A percentile compares a stretch with the other conserved stretches of the same genome.
These are phyloP conservation scores for Hippocampus zosterae DNA, from an alignment of 2,113 vertebrate genomes.

Conservation along the genomic window DNA sequence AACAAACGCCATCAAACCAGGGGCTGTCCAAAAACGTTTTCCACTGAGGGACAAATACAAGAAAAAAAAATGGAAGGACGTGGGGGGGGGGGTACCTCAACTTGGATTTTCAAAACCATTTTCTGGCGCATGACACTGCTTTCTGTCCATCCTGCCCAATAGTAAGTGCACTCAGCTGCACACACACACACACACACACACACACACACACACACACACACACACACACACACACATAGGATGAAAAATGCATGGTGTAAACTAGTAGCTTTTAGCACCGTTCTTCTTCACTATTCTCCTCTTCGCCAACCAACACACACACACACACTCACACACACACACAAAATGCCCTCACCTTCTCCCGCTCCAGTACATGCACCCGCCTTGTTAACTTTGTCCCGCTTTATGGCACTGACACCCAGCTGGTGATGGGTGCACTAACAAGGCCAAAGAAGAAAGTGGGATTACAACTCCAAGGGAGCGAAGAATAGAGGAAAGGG, in stretches of 20 bases:
- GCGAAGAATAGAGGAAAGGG: conserved; percentile 34
- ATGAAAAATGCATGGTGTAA: conserved; percentile 64
- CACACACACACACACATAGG: conserved; percentile 26
- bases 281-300: conserved; percentile 26
- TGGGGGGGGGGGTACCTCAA: too few species aligned
- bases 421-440: conserved; percentile 55
- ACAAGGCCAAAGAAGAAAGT: conserved; percentile 52
- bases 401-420: conserved; percentile 51
- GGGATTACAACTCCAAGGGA: conserved; percentile 30
- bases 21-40: background rate
- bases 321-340: background rate
- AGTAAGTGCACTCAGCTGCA: conserved; percentile 11
- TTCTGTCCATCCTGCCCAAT: conserved; percentile 8
- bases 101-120: background rate
- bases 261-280: conserved; percentile 45
- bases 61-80: too few species aligned
- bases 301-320: conserved; percentile 16
- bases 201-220: conserved; percentile 19
- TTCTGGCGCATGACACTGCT: conserved; percentile 23
- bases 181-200: conserved; percentile 6
- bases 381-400: conserved; percentile 54
- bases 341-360: conserved; percentile 9
- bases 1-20: conserved; percentile 18
- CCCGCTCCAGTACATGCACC: conserved; percentile 17
- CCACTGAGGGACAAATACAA: too few species aligned